Conservation (phyloP, 2,113 vertebrate species). For the Saccopteryx bilineata region DNA sequence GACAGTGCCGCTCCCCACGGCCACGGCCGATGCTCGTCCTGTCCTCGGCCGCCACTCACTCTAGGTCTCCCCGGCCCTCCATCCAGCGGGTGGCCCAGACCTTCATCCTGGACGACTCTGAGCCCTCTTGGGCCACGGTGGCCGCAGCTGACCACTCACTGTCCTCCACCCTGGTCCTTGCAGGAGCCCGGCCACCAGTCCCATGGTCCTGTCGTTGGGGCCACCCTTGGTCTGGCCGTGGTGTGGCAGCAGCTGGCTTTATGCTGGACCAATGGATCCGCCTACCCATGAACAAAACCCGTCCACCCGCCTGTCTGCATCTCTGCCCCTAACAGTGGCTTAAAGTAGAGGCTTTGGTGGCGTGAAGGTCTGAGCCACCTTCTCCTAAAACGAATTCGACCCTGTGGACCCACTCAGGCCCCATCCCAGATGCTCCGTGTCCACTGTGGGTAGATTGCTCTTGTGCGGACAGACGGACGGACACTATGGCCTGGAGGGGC, state of each 20-base stretch:
- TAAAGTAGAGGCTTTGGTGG: not conserved
- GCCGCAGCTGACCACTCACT: fast-evolving
- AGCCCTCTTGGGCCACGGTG: not conserved
- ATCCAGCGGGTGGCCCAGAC: not conserved
- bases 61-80: not conserved
- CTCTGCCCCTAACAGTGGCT: not conserved
- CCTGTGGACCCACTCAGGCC: not conserved
- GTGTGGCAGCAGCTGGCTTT: no score
- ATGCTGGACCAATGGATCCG: not conserved
- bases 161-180: not conserved
- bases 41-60: no score
- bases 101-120: no score
- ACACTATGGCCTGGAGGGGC: no score
- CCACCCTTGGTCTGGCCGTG: fast-evolving
- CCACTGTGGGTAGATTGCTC: fast-evolving
- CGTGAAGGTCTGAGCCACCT: not conserved
- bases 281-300: no score
- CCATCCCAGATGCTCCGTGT: fast-evolving
- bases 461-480: not conserved
- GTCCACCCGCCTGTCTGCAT: no score
- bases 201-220: no score
- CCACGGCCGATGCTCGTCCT: no score
- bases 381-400: not conserved
- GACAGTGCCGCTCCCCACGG: not conserved
- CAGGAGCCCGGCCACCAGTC: not conserved